phyloP scores from a whole-genome alignment of 2,113 vertebrate species.

The Psephotus haematonotus region DNA sequence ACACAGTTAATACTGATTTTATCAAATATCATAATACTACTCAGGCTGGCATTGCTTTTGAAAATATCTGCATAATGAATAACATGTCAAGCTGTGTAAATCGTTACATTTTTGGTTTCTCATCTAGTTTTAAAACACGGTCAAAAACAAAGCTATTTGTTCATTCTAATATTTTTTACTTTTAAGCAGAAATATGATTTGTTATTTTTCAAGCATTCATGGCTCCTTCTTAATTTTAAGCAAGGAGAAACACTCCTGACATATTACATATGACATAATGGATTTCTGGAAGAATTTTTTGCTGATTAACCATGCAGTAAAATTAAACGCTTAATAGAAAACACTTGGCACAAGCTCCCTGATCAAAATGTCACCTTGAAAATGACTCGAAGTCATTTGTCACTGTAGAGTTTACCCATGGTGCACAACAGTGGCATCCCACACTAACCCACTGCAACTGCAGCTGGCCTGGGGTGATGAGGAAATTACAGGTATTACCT shows the following conservation, averaged over 20 bases:
- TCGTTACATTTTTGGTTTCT: constrained; percentile 32
- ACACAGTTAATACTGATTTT: constrained; percentile 68
- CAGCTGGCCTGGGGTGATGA: neutral
- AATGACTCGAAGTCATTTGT: constrained; percentile 31
- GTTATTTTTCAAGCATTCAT: neutral
- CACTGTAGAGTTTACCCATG: constrained; percentile 9
- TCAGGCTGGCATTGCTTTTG: constrained; percentile 38
- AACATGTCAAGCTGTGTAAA: constrained; percentile 49
- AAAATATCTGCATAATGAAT: constrained; percentile 61
- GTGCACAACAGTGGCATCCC: constrained; percentile 1
- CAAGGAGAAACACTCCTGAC: neutral
- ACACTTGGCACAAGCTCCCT: constrained; percentile 53
- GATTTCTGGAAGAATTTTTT: constrained; percentile 45
- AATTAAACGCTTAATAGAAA: constrained; percentile 56
- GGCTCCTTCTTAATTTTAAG: neutral
- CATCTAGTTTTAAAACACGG: constrained; percentile 36
- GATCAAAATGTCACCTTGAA: constrained; percentile 68
- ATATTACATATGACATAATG: neutral
- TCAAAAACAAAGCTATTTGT: constrained; percentile 19
- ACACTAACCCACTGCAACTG: neutral
- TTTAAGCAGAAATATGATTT: neutral
- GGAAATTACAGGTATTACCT: constrained; percentile 40
- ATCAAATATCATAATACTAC: constrained; percentile 54
- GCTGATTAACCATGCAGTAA: constrained; percentile 57
- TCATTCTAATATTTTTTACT: neutral